These are phyloP conservation scores for Sminthurides aquaticus DNA, from an alignment of 2,888 invertebrate genomes.

Conservation along the genomic window DNA sequence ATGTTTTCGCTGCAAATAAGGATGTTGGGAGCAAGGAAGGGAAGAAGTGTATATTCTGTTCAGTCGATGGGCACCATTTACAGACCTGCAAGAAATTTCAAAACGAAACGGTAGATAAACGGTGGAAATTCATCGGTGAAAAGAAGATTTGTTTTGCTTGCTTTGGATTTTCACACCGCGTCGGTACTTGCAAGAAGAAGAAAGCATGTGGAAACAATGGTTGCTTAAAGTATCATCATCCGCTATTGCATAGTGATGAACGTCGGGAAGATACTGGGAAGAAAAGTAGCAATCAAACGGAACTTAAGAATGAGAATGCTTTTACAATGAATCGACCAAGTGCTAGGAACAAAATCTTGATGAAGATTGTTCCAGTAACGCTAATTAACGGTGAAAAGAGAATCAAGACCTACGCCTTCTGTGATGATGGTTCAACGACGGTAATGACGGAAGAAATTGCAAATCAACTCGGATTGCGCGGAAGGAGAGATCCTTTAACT, in stretches of 20 bases:
- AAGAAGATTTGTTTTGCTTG: conserved; percentile 20
- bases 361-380: conserved; percentile 3
- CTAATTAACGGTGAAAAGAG: background rate
- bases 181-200: background rate
- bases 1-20: background rate
- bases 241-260: conserved; percentile 23
- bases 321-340: background rate
- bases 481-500: background rate
- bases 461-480: conserved; percentile 7
- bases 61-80: background rate
- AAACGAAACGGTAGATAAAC: background rate
- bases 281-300: too few relatives aligned
- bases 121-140: background rate
- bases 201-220: conserved; percentile 13
- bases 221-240: conserved; percentile 19
- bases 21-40: too few relatives aligned
- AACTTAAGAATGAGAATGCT: background rate
- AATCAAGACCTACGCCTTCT: conserved; percentile 2
- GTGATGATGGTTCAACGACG: background rate
- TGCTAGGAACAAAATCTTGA: background rate
- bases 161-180: background rate
- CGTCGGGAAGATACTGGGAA: too few relatives aligned
- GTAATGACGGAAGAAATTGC: background rate
- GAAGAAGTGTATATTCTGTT: background rate
- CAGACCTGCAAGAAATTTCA: background rate